Evolutionary conservation across 2,888 invertebrate species (phyloP), one percentile per base, ranked within the genome.

Genomic region (Cheilosia variabilis): DNA sequence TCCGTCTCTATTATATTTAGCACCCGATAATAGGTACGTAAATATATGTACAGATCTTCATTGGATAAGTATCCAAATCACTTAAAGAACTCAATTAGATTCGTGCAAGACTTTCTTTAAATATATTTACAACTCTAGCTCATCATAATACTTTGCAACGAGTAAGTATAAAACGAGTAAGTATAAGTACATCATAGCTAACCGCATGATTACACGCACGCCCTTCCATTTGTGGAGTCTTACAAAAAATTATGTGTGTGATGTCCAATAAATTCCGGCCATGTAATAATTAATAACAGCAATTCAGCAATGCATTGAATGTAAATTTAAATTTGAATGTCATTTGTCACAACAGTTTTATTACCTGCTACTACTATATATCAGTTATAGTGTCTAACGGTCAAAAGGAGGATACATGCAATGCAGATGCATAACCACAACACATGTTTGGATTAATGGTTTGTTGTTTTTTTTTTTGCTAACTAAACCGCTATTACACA

Each of bases 301-400:
- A 62, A 62, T 43, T 53, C 31, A 53, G 22, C 31, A 53, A 53
- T 22, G 62, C 41, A 45, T 10, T 62, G 72, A 72, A 72, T 72
- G 72, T 63, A 53, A 72, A 72, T 72, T 43, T 45, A 24, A 9
- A 65, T 65, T 57, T 50, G 75, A 75, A 66, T 75, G 65, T 37
- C 65, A 75, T 50, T 41, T 45, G 19, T 75, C 27, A 65, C 65
- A 75, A 31, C n/a, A 47, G 50, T 65, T 47, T 65, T 57, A 58
- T 75, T 50, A 65, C 55, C 57, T 37, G 17, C n/a, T 43, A 6
- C 34, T 34, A 17, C 43, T 3, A 6, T 9, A 19, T 17, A 31
- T 22, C n/a, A 17, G 31, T 9, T 58, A 22, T 5, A 37, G 22
- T 13, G 24, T 10, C 22, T 2, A 10, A 24, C 37, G 13, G 5